Percentiles rank a stretch among this genome's conserved stretches.
phyloP scores from a whole-genome alignment of 30 jellyfish, hydroid and myxozoan species.

The Aurelia sp. region DNA sequence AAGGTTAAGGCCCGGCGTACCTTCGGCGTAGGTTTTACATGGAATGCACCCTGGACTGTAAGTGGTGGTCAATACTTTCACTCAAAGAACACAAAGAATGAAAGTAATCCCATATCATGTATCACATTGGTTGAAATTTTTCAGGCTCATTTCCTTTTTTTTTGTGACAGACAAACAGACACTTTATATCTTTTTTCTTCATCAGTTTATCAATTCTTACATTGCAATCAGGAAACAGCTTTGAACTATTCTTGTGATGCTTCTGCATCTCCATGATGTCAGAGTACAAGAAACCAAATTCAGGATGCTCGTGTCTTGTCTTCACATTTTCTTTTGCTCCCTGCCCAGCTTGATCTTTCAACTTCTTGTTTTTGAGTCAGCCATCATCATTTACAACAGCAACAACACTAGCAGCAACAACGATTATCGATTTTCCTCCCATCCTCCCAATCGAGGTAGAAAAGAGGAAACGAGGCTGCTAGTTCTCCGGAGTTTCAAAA shows the following conservation, averaged over 20 bases:
- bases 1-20: too few species aligned
- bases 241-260: constrained; percentile 39
- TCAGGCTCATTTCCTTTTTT: background rate
- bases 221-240: constrained; percentile 44
- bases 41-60: too few species aligned
- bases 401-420: background rate
- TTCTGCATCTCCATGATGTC: constrained; percentile 35
- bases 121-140: too few species aligned
- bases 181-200: background rate
- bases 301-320: background rate
- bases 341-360: background rate
- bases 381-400: too few species aligned
- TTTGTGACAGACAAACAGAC: too few species aligned
- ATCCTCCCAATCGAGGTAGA: background rate
- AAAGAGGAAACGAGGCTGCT: background rate
- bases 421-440: background rate
- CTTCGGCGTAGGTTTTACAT: too few species aligned
- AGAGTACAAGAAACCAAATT: background rate
- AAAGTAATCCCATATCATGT: too few species aligned
- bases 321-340: background rate
- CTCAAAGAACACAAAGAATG: too few species aligned
- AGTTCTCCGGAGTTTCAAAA: background rate
- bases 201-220: background rate
- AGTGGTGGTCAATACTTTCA: too few species aligned
- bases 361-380: too few species aligned